A percentile compares a stretch with the other conserved stretches of the same genome.
Evolutionary conservation across 2,888 invertebrate species (phyloP).

Genomic region (Drosophila meridionalis): DNA sequence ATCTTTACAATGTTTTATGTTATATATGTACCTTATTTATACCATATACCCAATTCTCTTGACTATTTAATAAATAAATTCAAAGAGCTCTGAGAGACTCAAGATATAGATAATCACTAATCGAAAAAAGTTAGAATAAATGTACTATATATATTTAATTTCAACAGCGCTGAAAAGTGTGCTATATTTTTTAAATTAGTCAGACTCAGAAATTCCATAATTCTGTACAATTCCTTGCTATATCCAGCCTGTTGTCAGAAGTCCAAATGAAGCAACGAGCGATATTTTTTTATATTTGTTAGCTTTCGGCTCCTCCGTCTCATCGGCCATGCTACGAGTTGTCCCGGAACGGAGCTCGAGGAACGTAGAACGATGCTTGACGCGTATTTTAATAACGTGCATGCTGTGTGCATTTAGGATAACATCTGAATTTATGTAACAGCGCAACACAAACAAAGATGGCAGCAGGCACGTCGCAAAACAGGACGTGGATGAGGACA

Average conservation of each 20-base stretch:
- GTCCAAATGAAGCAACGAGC: conserved; percentile 36
- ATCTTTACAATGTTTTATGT: too few species aligned
- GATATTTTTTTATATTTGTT: conserved; percentile 58
- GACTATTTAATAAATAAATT: too few species aligned
- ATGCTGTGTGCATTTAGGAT: conserved; percentile 80
- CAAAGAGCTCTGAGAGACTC: too few species aligned
- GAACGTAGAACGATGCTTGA: conserved; percentile 32
- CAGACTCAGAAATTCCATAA: background rate
- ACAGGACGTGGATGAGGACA: conserved; percentile 29
- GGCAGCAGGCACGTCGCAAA: conserved; percentile 70
- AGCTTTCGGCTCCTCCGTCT: conserved; percentile 47
- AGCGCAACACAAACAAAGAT: conserved; percentile 69
- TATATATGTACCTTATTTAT: too few species aligned
- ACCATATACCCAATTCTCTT: too few species aligned
- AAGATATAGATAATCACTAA: too few species aligned
- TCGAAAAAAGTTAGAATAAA: too few species aligned
- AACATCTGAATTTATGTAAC: conserved; percentile 82
- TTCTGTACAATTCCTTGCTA: too few species aligned
- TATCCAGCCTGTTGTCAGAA: background rate
- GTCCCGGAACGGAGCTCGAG: conserved; percentile 18
- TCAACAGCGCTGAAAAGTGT: conserved; percentile 7
- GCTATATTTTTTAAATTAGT: background rate
- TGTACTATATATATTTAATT: too few species aligned
- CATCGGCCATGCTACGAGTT: conserved; percentile 26
- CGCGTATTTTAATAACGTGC: conserved; percentile 79